phyloP scores from a whole-genome alignment of 2,797 vertebrate species.

The Emydoidea blandingii region DNA sequence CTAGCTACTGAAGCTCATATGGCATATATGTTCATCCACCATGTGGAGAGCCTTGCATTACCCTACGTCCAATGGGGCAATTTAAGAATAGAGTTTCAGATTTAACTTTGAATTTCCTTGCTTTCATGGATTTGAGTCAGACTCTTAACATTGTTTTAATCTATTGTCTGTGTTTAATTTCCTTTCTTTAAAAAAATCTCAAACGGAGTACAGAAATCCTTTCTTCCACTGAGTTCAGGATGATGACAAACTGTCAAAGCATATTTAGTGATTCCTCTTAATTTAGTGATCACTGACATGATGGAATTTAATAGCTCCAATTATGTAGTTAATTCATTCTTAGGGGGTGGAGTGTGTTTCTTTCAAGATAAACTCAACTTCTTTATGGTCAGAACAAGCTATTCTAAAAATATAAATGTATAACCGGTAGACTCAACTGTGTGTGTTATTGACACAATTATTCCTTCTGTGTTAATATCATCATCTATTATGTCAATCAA shows the following conservation, averaged over 20 bases:
- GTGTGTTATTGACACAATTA: not conserved
- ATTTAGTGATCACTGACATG: not conserved
- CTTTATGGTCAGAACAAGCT: not conserved
- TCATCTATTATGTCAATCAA: not conserved
- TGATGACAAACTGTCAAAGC: not conserved
- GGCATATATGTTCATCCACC: accelerated
- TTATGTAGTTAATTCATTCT: not conserved
- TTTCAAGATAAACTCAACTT: not conserved
- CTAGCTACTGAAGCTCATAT: not conserved
- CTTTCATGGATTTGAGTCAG: not conserved
- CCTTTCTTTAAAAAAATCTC: not conserved
- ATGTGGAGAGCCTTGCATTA: not conserved
- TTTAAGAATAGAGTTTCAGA: not conserved
- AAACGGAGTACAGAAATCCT: not conserved
- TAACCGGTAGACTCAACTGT: not conserved
- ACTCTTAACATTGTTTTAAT: not conserved
- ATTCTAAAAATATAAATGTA: not conserved
- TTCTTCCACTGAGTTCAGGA: not conserved
- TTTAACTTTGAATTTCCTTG: not conserved
- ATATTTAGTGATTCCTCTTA: not conserved
- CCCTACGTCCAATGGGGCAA: not conserved
- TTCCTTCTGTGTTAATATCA: not conserved
- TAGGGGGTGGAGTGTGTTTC: not conserved
- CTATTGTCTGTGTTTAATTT: not conserved
- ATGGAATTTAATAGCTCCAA: not conserved